Percentiles rank a stretch among this genome's conserved stretches.
Evolutionary conservation across 2,888 invertebrate genomes (phyloP).

Genomic region (Pecten maximus): DNA sequence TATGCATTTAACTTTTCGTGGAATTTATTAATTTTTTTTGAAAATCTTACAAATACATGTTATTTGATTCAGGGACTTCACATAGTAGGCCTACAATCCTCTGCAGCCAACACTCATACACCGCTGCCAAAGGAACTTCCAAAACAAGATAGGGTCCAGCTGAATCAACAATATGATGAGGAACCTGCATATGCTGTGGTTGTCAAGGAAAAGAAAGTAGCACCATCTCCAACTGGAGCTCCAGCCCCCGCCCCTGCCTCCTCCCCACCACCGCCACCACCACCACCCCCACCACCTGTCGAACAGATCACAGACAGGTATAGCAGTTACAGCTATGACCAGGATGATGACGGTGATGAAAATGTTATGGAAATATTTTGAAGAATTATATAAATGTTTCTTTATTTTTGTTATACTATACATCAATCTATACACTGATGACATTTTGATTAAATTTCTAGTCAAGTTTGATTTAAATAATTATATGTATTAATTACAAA

Average conservation of each 20-base stretch:
- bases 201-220: background rate
- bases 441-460: background rate
- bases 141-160: background rate
- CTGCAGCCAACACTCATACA: background rate
- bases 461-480: background rate
- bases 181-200: constrained; percentile 14
- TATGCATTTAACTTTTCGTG: too few species aligned
- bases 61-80: background rate
- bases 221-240: background rate
- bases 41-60: too few species aligned
- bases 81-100: background rate
- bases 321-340: background rate
- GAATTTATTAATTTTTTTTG: too few species aligned
- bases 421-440: background rate
- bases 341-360: background rate
- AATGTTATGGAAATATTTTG: background rate
- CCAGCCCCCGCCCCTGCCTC: background rate
- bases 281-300: background rate
- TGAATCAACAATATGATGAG: background rate
- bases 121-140: background rate
- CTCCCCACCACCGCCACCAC: background rate
- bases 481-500: background rate
- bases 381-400: background rate
- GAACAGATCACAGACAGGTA: background rate
- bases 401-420: too few species aligned